Evolutionary conservation across 1,140 invertebrate genomes (phyloP).

Genomic region (Drosophila erecta): DNA sequence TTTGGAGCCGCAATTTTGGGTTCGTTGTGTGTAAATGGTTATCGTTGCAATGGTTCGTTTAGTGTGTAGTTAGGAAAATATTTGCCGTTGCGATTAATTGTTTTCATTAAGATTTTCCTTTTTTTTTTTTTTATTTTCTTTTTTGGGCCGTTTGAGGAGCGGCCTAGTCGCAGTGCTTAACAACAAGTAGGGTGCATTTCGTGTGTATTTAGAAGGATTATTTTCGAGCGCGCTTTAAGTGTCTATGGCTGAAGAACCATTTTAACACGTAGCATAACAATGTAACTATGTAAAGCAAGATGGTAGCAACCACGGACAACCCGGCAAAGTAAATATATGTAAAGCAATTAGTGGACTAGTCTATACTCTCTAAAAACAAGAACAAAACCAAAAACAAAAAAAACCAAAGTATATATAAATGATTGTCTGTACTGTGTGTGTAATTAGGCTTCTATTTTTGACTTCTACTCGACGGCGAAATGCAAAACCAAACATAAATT

Average conservation of each 20-base stretch:
- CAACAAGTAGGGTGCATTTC: constrained; percentile 24
- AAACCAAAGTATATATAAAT: constrained; percentile 21
- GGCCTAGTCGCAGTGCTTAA: constrained; percentile 24
- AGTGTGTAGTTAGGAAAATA: constrained; percentile 73
- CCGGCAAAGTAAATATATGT: constrained; percentile 76
- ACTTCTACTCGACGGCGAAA: constrained; percentile 46
- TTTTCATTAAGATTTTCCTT: constrained; percentile 13
- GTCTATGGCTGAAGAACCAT: constrained; percentile 65
- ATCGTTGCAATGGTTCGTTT: constrained; percentile 64
- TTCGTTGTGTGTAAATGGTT: constrained; percentile 60
- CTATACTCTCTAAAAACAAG: constrained; percentile 30
- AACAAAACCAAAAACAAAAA: not conserved
- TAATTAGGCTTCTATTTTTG: constrained; percentile 71
- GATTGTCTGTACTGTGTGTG: constrained; percentile 59
- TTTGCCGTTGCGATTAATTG: constrained; percentile 53
- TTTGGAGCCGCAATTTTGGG: constrained; percentile 31
- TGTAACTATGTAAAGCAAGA: constrained; percentile 67
- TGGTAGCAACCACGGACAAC: constrained; percentile 30
- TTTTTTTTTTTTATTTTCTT: constrained; percentile 2
- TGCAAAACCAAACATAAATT: constrained; percentile 46
- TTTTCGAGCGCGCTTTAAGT: constrained; percentile 69
- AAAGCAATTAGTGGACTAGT: constrained; percentile 74
- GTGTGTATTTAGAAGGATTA: constrained; percentile 52
- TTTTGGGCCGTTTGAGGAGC: constrained; percentile 1
- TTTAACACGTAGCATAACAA: constrained; percentile 68